Evolutionary conservation across 2,113 vertebrate species (phyloP), one percentile per base, ranked within the genome.

Genomic region (Hepsetus odoe): DNA sequence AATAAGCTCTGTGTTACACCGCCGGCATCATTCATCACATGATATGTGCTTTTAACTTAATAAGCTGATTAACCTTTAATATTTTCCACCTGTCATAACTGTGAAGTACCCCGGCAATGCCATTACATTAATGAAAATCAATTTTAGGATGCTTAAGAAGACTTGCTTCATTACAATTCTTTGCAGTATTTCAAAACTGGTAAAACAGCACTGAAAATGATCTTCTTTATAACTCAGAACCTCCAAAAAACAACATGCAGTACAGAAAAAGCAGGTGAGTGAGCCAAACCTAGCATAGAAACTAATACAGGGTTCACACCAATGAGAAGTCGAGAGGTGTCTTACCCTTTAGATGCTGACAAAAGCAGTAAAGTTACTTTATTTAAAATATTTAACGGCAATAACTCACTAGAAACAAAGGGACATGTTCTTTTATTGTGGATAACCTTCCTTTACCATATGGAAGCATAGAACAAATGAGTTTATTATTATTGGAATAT

Each of bases 11-110:
- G 20, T 26, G n/a, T 61, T 4, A 65, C 71, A 12, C 35, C 13
- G 9, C 26, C 38, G 9, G 61, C 4, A n/a, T 70, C 79, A 70
- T 20, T 12, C 26, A 14, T 26, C 65, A 65, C 73, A 56, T 46
- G 46, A 81, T 71, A 49, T 68, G 35, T 20, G 79, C 42, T 74
- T 74, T 67, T 49, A 74, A 67, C 30, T 74, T 72, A 74, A 80
- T 59, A 74, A 80, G 44, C 8, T 22, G 26, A 74, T 38, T 73
- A 61, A 58, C 22, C 72, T 80, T 61, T 61, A 16, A 42, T 62
- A 49, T 26, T 59, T 16, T 49, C 20, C 42, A 42, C 58, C 42
- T 59, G 35, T 49, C 30, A 35, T 18, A 42, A 40, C 46, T 42
- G 24, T 38, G 46, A 72, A 13, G 51, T 26, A 35, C 35, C 28